Percentiles rank a stretch among this genome's conserved stretches.
These are phyloP conservation scores for Procambarus clarkii DNA, from an alignment of 1,140 invertebrate genomes.

Conservation along the genomic window DNA sequence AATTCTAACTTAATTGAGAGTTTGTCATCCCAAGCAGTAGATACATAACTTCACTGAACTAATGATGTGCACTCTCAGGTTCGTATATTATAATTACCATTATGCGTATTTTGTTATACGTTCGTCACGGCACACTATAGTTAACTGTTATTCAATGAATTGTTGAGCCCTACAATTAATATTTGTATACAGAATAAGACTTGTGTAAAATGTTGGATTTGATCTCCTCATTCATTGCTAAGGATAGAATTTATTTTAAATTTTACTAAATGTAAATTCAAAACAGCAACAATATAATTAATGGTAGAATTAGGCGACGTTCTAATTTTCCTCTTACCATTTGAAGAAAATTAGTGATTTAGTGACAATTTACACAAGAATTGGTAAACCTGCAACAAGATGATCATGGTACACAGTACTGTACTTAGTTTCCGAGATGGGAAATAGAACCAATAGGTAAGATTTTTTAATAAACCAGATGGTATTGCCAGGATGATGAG, in stretches of 20 bases:
- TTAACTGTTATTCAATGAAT: too few species aligned
- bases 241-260: conserved; percentile 14
- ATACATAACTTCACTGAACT: too few species aligned
- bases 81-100: too few species aligned
- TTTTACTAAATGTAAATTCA: not conserved
- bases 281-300: not conserved
- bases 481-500: conserved; percentile 57
- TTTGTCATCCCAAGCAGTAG: too few species aligned
- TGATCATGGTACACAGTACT: not conserved
- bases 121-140: too few species aligned
- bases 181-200: not conserved
- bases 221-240: conserved; percentile 8
- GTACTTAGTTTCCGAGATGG: not conserved
- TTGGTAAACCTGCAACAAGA: conserved; percentile 2
- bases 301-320: not conserved
- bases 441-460: conserved; percentile 2
- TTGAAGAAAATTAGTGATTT: not conserved
- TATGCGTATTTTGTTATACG: too few species aligned
- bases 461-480: conserved; percentile 16
- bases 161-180: not conserved
- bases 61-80: too few species aligned
- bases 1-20: too few species aligned
- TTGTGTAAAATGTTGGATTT: conserved; percentile 22
- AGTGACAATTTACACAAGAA: conserved; percentile 22
- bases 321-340: not conserved